Evolutionary conservation across 2,888 invertebrate genomes (phyloP), one percentile per base, ranked within the genome.

Genomic region (Dasypogon diadema): DNA sequence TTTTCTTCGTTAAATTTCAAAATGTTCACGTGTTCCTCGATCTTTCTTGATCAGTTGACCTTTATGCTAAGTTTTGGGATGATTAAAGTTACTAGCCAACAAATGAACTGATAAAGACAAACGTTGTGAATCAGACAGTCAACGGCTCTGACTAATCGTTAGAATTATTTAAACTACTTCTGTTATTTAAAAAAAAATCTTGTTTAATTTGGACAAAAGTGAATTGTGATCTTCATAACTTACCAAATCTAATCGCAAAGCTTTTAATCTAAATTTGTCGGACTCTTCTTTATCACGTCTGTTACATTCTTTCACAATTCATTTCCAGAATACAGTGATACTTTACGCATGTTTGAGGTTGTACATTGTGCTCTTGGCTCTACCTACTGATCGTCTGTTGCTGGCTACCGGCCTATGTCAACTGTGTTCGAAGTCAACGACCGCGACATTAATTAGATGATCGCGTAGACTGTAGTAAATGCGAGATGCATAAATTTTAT

Each of bases 341-440:
- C 6, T 6, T 12, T 42, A 30, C 42, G 6, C 42, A 42, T 3
- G n/a, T 12, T 42, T 6, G 26, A 16, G n/a, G 10, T 30, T 26
- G 10, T 30, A 14, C 30, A 24, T n/a, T 30, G 58, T 8, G 30
- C 30, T 58, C 26, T n/a, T n/a, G n/a, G n/a, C n/a, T n/a, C 18
- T 30, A 30, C 16, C 24, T 60, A 18, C 30, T 37, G 34, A n/a
- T 42, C 60, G 4, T 30, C 37, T 60, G 37, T 21, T 21, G 22
- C 60, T 16, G 34, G 34, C 37, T 60, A 60, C 60, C 37, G 37
- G 60, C 60, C 60, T 56, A 48, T 48, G 65, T 48, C 65, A 68
- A 68, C 65, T 48, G 65, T 48, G 48, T 68, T 24, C 48, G 48
- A 68, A 68, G 65, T 68, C 65, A 68, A 48, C 48, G 65, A 68